phyloP scores from a whole-genome alignment of 2,888 invertebrate genomes.

The Limenitis camilla region DNA sequence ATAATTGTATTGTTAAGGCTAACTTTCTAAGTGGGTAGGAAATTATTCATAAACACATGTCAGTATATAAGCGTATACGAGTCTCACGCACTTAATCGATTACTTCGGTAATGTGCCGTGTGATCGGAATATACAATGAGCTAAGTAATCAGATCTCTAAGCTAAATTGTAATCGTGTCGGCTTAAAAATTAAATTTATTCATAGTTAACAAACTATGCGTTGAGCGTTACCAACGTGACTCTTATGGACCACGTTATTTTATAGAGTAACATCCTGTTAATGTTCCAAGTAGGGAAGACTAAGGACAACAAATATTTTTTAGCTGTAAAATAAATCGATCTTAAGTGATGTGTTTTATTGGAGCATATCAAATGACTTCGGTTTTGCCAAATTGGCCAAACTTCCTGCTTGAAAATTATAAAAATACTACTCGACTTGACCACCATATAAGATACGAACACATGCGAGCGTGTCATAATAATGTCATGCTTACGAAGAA shows the following conservation, averaged over 20 bases:
- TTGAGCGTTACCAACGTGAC: not conserved
- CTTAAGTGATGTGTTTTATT: no score
- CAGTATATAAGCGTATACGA: constrained; percentile 3
- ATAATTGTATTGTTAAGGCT: not conserved
- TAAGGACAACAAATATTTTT: no score
- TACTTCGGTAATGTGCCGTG: constrained; percentile 10
- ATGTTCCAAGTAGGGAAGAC: no score
- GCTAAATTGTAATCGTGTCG: constrained; percentile 1
- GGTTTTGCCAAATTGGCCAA: no score
- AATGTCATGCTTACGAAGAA: no score
- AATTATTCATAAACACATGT: constrained; percentile 4
- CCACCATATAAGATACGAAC: no score
- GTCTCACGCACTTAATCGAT: constrained; percentile 12
- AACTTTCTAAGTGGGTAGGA: not conserved
- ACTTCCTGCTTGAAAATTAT: no score
- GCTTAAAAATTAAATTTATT: constrained; percentile 6
- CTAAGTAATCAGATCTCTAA: constrained; percentile 3
- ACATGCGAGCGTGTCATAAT: no score
- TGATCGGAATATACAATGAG: constrained; percentile 12
- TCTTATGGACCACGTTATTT: not conserved
- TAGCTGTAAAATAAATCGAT: no score
- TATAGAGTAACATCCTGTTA: not conserved
- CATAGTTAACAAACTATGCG: not conserved
- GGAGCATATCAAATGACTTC: no score
- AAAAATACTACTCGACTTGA: no score